These are phyloP conservation scores for Adelphocoris suturalis DNA, from an alignment of 2,888 invertebrate species.

Conservation along the genomic window DNA sequence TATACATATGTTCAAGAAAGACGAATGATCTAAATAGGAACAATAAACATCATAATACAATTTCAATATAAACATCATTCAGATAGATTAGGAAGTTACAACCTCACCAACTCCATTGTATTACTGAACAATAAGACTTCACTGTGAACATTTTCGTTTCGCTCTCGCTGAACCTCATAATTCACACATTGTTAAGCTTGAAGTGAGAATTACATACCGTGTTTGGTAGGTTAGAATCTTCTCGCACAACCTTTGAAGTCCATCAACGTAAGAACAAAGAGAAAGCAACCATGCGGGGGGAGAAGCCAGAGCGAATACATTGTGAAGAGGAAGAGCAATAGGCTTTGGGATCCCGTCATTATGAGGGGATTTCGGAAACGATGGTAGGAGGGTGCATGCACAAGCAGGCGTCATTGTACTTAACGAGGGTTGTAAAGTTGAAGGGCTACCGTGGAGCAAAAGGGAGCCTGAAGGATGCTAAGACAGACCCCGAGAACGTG, in stretches of 20 bases:
- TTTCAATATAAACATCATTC: too few species aligned
- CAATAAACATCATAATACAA: too few species aligned
- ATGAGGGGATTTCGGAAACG: conserved; percentile 38
- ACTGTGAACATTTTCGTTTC: too few species aligned
- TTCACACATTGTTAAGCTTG: too few species aligned
- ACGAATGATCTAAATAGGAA: too few species aligned
- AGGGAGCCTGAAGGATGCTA: neutral
- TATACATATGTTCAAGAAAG: too few species aligned
- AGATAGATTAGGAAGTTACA: too few species aligned
- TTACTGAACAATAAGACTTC: too few species aligned
- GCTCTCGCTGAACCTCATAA: too few species aligned
- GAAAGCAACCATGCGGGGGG: neutral
- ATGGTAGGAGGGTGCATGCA: conserved; percentile 29
- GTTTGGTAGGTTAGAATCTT: too few species aligned
- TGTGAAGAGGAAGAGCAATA: conserved; percentile 27
- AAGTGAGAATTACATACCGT: too few species aligned
- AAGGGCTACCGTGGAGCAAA: conserved; percentile 19
- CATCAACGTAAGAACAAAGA: neutral
- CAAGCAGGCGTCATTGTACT: conserved; percentile 51
- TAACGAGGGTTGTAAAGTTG: conserved; percentile 49
- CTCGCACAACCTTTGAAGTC: neutral
- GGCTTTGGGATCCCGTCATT: conserved; percentile 40
- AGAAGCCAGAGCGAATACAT: neutral
- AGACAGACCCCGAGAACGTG: neutral
- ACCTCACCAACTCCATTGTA: too few species aligned